Evolutionary conservation across 2,113 vertebrate genomes (phyloP).

Genomic region (Aleadryas rufinucha): DNA sequence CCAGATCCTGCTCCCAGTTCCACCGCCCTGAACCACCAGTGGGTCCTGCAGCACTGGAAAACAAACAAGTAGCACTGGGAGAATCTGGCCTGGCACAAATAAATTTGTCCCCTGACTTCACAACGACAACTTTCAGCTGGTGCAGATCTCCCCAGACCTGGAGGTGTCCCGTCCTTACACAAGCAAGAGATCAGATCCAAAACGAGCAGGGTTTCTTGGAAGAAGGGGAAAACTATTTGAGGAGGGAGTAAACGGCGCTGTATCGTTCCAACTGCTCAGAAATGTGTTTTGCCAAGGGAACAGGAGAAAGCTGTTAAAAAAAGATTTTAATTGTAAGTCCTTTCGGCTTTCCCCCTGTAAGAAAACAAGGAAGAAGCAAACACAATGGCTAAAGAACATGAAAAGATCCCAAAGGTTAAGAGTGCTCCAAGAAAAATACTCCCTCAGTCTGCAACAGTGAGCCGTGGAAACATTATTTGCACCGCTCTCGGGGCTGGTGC

Average conservation of each 20-base stretch:
- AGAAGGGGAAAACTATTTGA: background rate
- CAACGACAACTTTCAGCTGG: background rate
- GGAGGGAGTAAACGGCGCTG: background rate
- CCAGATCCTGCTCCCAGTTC: background rate
- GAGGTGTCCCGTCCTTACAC: background rate
- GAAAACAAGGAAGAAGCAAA: slow-evolving; percentile 38
- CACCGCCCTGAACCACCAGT: background rate
- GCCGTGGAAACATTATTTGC: background rate
- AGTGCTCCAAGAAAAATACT: slow-evolving; percentile 61
- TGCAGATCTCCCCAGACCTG: background rate
- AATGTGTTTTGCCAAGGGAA: slow-evolving; percentile 46
- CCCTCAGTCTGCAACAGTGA: background rate
- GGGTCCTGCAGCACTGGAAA: background rate
- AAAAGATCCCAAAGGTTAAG: slow-evolving; percentile 48
- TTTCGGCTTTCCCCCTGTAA: background rate
- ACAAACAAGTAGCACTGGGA: background rate
- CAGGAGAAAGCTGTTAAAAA: slow-evolving; percentile 59
- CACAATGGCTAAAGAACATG: slow-evolving; percentile 35
- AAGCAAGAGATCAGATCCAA: background rate
- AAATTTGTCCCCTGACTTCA: background rate
- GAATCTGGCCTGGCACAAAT: background rate
- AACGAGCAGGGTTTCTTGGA: background rate
- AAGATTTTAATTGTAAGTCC: slow-evolving; percentile 23
- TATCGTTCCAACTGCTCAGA: background rate
- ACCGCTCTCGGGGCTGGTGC: background rate